phyloP scores from a whole-genome alignment of 1,140 invertebrate genomes.

The Sweltsa coloradensis region DNA sequence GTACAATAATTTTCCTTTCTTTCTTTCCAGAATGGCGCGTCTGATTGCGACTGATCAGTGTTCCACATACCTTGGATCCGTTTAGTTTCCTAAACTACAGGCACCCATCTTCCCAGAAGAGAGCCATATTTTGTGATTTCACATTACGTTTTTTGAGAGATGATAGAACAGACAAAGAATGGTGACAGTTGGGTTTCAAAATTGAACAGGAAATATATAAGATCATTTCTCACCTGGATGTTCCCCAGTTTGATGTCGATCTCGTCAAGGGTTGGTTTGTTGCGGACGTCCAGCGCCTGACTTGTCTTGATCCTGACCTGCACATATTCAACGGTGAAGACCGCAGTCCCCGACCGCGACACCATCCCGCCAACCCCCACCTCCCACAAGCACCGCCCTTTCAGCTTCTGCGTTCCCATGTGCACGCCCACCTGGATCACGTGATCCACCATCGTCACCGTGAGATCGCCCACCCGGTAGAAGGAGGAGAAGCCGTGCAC shows the following conservation, averaged over 20 bases:
- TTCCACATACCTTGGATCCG: too few species aligned
- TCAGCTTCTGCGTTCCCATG: slow-evolving; percentile 62
- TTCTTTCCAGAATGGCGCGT: too few species aligned
- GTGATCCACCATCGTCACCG: slow-evolving; percentile 55
- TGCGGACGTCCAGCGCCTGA: slow-evolving; percentile 62
- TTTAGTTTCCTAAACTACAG: too few species aligned
- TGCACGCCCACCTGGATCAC: slow-evolving; percentile 47
- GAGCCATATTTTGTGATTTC: too few species aligned
- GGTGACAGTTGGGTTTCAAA: too few species aligned
- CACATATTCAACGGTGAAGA: slow-evolving; percentile 60
- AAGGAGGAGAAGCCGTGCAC: slow-evolving; percentile 65
- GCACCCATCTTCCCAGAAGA: too few species aligned
- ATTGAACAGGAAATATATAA: slow-evolving; percentile 39
- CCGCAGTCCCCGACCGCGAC: slow-evolving; percentile 52
- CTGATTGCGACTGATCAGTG: too few species aligned
- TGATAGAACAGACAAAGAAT: too few species aligned
- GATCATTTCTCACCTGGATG: too few species aligned
- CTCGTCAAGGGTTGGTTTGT: slow-evolving; percentile 52
- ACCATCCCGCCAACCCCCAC: slow-evolving; percentile 50
- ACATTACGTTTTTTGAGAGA: too few species aligned
- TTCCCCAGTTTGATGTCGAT: slow-evolving; percentile 69
- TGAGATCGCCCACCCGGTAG: slow-evolving; percentile 66
- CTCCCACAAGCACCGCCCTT: slow-evolving; percentile 66
- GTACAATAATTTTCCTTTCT: too few species aligned
- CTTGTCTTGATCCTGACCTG: slow-evolving; percentile 39